Base-by-base conservation (phyloP, 1,140 invertebrate genomes). In the Bacillus rossius region DNA sequence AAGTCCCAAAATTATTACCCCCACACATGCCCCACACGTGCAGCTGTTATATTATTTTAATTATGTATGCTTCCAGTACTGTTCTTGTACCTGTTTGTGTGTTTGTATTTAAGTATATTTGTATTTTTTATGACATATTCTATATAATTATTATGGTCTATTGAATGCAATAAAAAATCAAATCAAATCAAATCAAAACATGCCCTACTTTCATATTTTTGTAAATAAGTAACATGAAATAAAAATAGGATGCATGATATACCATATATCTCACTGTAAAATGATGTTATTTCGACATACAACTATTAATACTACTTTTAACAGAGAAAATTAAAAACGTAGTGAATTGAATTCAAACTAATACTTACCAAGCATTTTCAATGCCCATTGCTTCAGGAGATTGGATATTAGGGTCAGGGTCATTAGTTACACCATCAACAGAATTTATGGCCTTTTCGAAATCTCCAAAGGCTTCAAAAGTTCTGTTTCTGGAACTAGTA, bases 321-420 rank as follows among this genome's bases (percentile, higher is more conserved):
- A 20, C 16, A 5, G 0, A 8, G 14, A 49, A 49, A 0, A 17
- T 8, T 10, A 41, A 5, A 20, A 4, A 22, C 20, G 5, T 26
- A 49, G 14, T 5, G n/a, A 4, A 1, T 20, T 17, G 10, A 14
- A 19, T 1, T 17, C 2, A 19, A 10, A 17, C 17, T 48, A 19
- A 17, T 20, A 37, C 65, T 64, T 49, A 74, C 75, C 75, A 76
- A 59, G 71, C 74, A 62, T 75, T 73, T 65, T 75, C 75, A 56
- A 76, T 71, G 56, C 75, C 73, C 74, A 75, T 75, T 56, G 65
- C 68, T 47, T 73, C 69, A 20, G 67, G 63, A 8, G 65, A 65
- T 40, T 63, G 65, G 43, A 64, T 47, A 57, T 68, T 71, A 52
- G 40, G 25, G 22, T 45, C 53, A 14, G 22, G 16, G 20, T 25